phyloP scores from a whole-genome alignment of 64 coral and sea anemone species.

The Orbicella faveolata region DNA sequence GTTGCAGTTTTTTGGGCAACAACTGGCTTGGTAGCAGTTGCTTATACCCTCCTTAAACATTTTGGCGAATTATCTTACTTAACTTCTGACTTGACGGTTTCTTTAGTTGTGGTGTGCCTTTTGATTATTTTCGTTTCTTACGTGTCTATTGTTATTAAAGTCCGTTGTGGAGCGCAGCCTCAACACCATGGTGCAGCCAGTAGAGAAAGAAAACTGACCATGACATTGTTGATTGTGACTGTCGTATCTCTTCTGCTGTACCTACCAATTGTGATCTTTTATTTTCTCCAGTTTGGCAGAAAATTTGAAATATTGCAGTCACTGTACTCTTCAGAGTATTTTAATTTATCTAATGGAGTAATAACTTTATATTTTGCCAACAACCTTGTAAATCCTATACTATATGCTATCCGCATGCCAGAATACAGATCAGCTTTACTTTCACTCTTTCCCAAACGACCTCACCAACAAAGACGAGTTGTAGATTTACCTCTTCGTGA shows the following conservation, averaged over 20 bases:
- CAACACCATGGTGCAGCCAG: background rate
- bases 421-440: background rate
- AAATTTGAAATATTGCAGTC: background rate
- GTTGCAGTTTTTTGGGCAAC: background rate
- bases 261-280: background rate
- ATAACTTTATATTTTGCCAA: background rate
- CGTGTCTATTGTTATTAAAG: background rate
- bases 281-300: no score
- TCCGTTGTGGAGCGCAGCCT: background rate
- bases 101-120: background rate
- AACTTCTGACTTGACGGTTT: background rate
- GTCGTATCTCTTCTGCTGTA: background rate
- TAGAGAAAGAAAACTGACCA: conserved; percentile 26
- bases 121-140: background rate
- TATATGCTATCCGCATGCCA: background rate
- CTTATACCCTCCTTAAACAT: background rate
- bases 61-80: background rate
- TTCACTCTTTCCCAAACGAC: background rate
- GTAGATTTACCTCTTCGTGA: background rate
- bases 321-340: background rate
- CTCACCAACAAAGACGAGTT: background rate
- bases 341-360: background rate
- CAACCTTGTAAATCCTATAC: background rate
- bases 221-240: background rate
- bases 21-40: background rate